A percentile compares a stretch with the other conserved stretches of the same genome.
phyloP scores from a whole-genome alignment of 92 coral and sea anemone genomes.

The Metridium senile region DNA sequence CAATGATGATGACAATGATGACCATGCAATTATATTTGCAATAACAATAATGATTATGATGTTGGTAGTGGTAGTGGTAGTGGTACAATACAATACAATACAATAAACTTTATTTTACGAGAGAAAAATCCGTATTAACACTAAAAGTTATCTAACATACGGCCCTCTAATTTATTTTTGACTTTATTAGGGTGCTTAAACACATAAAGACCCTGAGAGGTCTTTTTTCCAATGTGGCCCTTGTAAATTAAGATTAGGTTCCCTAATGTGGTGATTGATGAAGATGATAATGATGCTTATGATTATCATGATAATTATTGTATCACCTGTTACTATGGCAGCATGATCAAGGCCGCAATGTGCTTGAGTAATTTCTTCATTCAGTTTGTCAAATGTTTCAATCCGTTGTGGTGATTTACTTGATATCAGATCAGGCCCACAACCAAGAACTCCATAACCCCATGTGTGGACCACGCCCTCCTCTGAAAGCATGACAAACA shows the following conservation, averaged over 20 bases:
- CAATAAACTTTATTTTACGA: too few species aligned
- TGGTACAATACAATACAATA: too few species aligned
- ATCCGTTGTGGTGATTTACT: conserved; percentile 59
- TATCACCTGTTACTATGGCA: conserved; percentile 70
- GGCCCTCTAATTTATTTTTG: too few species aligned
- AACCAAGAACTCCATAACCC: conserved; percentile 94
- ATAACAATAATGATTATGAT: too few species aligned
- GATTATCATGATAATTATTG: not conserved
- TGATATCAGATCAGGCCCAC: conserved; percentile 53
- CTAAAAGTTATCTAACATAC: too few species aligned
- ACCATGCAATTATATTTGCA: too few species aligned
- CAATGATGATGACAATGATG: too few species aligned
- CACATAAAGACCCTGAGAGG: too few species aligned
- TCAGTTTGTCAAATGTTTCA: conserved; percentile 31
- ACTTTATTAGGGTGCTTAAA: too few species aligned
- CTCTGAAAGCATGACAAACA: conserved; percentile 41
- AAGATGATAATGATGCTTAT: not conserved
- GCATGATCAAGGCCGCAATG: conserved; percentile 70
- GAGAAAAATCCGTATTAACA: too few species aligned
- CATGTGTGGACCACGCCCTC: conserved; percentile 80
- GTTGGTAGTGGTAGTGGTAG: too few species aligned
- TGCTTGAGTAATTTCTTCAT: conserved; percentile 39
- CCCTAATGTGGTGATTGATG: not conserved
- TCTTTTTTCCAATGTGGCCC: too few species aligned
- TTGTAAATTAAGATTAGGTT: not conserved